Conservation (phyloP, 2,113 vertebrate species). For the Sapajus apella region DNA sequence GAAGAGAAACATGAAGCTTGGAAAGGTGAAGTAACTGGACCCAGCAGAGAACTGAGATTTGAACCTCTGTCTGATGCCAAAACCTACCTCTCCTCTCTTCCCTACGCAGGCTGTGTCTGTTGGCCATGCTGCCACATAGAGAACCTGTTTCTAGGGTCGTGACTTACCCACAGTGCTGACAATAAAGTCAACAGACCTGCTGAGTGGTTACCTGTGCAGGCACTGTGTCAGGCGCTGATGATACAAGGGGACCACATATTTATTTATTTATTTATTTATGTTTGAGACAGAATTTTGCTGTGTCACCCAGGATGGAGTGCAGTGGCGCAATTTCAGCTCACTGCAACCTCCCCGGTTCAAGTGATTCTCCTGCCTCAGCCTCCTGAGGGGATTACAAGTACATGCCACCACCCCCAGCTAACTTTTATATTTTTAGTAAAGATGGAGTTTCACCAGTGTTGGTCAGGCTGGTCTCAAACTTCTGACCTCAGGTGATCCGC, state of each 20-base stretch:
- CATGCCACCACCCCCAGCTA: too few relatives aligned
- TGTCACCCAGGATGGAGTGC: too few relatives aligned
- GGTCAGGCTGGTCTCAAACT: too few relatives aligned
- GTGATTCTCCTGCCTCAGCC: too few relatives aligned
- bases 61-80: constrained; percentile 10
- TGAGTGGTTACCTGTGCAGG: background rate
- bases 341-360: too few relatives aligned
- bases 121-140: background rate
- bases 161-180: background rate
- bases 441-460: too few relatives aligned
- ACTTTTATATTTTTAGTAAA: too few relatives aligned
- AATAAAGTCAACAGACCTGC: background rate
- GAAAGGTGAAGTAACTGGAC: background rate
- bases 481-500: too few relatives aligned
- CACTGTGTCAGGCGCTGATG: background rate
- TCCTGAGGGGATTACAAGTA: too few relatives aligned
- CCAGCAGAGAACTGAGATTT: background rate
- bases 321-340: too few relatives aligned
- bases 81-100: background rate
- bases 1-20: background rate
- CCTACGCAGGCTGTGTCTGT: background rate
- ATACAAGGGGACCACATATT: background rate
- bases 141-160: background rate
- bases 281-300: too few relatives aligned
- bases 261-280: too few relatives aligned